phyloP scores from a whole-genome alignment of 2,888 invertebrate species.

The Imbricaverruca yamaguchii region DNA sequence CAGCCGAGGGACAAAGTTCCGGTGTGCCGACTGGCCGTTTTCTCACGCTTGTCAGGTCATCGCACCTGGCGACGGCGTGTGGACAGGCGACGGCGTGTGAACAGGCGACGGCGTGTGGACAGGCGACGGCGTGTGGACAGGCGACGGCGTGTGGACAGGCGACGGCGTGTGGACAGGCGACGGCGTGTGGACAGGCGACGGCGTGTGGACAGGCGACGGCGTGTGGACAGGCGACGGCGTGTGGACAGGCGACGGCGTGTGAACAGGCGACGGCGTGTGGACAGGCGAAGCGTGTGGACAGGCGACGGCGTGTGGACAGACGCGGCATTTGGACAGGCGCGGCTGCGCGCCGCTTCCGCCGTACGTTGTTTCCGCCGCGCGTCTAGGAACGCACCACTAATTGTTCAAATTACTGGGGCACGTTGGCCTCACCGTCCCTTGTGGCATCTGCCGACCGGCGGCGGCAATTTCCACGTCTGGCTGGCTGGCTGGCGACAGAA shows the following conservation, averaged over 20 bases:
- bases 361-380: background rate
- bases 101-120: background rate
- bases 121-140: background rate
- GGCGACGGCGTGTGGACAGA: background rate
- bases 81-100: background rate
- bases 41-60: conserved; percentile 14
- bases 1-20: background rate
- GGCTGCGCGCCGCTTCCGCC: too few species aligned
- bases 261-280: background rate
- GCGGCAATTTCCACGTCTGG: background rate
- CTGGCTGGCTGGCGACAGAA: background rate
- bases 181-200: background rate
- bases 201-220: background rate
- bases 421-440: background rate
- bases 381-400: background rate
- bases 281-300: background rate
- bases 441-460: background rate
- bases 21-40: background rate
- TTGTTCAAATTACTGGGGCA: background rate
- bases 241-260: background rate
- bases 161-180: background rate
- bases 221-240: background rate
- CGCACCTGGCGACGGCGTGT: background rate
- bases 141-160: background rate
- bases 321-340: background rate